These are phyloP conservation scores for Xiphophorus birchmanni DNA, from an alignment of 2,797 vertebrate genomes.

Conservation along the genomic window DNA sequence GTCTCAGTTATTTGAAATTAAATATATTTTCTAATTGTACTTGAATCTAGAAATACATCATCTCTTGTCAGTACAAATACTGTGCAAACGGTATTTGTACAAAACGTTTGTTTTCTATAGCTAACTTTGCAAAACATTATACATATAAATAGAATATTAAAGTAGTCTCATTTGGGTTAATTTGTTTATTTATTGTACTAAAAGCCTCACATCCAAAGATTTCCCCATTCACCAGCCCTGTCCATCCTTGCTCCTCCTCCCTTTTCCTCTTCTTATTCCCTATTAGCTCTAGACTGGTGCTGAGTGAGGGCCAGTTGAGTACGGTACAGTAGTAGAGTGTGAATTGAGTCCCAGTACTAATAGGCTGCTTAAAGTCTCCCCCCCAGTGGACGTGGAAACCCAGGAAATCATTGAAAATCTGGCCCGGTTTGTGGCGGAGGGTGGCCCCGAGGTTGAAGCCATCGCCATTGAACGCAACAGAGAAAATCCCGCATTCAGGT, in stretches of 20 bases:
- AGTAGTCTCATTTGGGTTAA: conserved; percentile 18
- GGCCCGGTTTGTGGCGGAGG: conserved; percentile 92
- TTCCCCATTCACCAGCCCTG: conserved; percentile 71
- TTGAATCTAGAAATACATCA: neutral
- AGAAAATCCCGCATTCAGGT: conserved; percentile 92
- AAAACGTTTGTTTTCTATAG: neutral
- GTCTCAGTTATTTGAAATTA: neutral
- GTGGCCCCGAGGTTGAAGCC: conserved; percentile 92
- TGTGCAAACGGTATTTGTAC: too few species aligned
- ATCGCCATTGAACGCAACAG: conserved; percentile 90
- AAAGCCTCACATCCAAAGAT: conserved; percentile 57
- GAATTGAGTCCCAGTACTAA: conserved; percentile 95
- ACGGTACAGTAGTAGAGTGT: conserved; percentile 86
- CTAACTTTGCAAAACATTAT: conserved; percentile 1
- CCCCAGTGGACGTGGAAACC: conserved; percentile 94
- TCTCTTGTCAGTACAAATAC: neutral
- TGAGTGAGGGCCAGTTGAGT: conserved; percentile 88
- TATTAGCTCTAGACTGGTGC: conserved; percentile 89
- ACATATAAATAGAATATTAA: conserved; percentile 6
- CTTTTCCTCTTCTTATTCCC: conserved; percentile 83
- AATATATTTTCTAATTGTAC: neutral
- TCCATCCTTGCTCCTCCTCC: conserved; percentile 69
- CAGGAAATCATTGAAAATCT: conserved; percentile 91
- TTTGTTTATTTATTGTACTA: conserved; percentile 39
- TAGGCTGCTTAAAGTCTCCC: conserved; percentile 99